A percentile compares a stretch with the other conserved stretches of the same genome.
phyloP scores from a whole-genome alignment of 2,888 invertebrate species.

The Archips xylosteana region DNA sequence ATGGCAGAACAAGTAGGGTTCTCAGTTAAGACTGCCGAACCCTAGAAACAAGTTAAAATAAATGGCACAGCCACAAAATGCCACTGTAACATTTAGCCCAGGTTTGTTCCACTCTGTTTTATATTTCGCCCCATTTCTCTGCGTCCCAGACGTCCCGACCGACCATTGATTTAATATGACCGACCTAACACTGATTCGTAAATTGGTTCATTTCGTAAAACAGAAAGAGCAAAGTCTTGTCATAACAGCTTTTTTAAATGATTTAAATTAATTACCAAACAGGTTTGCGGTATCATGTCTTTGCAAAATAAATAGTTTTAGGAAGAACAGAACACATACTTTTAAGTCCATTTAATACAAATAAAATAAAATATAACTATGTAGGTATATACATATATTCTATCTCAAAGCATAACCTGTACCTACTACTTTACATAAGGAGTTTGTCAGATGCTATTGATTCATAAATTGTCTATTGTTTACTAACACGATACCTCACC shows the following conservation, averaged over 20 bases:
- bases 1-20: not conserved
- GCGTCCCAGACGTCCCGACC: slow-evolving; percentile 50
- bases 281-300: not conserved
- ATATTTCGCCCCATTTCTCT: slow-evolving; percentile 67
- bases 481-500: slow-evolving; percentile 19
- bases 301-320: not conserved
- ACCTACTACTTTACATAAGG: not conserved
- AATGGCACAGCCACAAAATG: slow-evolving; percentile 50
- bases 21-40: not conserved
- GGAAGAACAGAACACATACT: not conserved
- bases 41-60: slow-evolving; percentile 8
- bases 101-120: slow-evolving; percentile 70
- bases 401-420: not conserved
- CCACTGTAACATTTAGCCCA: slow-evolving; percentile 51
- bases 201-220: slow-evolving; percentile 30
- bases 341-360: not conserved
- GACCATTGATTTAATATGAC: slow-evolving; percentile 41
- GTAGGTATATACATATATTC: not conserved
- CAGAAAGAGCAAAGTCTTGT: slow-evolving; percentile 32
- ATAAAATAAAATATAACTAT: not conserved
- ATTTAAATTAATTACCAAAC: slow-evolving; percentile 1
- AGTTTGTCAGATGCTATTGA: not conserved
- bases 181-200: slow-evolving; percentile 46
- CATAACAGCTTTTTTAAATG: not conserved
- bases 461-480: slow-evolving; percentile 24